Conservation (phyloP, 1,140 invertebrate species). For the Mesaphorura yosii region DNA sequence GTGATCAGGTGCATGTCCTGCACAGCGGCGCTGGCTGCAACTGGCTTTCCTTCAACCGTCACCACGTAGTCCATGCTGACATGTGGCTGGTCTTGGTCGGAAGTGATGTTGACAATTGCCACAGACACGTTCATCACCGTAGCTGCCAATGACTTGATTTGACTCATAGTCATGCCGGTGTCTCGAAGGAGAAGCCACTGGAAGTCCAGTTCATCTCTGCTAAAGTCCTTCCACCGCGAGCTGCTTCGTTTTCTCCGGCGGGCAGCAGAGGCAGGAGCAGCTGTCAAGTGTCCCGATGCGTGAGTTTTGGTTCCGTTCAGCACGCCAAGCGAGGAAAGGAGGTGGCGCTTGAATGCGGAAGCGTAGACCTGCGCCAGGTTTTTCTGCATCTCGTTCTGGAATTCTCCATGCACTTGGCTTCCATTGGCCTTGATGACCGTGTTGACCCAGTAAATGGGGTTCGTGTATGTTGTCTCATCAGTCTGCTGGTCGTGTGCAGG, state of each 20-base stretch:
- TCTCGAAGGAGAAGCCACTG: neutral
- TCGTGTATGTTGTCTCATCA: neutral
- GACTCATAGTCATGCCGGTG: neutral
- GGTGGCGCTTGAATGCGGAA: slow-evolving; percentile 27
- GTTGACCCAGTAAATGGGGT: slow-evolving; percentile 24
- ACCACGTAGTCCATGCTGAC: slow-evolving; percentile 26
- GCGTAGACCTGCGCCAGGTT: slow-evolving; percentile 26
- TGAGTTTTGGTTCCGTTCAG: slow-evolving; percentile 7
- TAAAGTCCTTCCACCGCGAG: neutral
- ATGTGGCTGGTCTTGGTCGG: neutral
- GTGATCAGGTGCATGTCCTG: slow-evolving; percentile 24
- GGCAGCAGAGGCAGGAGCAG: neutral
- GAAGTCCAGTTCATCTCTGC: slow-evolving; percentile 8
- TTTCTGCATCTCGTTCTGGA: slow-evolving; percentile 22
- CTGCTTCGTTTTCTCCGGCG: neutral
- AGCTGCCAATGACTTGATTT: slow-evolving; percentile 15
- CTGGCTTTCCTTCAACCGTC: slow-evolving; percentile 25
- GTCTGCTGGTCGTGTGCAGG: neutral
- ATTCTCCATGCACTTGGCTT: neutral
- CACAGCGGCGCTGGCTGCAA: slow-evolving; percentile 24
- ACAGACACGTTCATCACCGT: slow-evolving; percentile 28
- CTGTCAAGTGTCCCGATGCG: too few species aligned
- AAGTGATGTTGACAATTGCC: slow-evolving; percentile 19
- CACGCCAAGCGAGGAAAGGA: slow-evolving; percentile 19
- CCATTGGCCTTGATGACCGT: slow-evolving; percentile 26